Evolutionary conservation across 2,888 invertebrate genomes (phyloP).

Genomic region (Sicus ferrugineus): DNA sequence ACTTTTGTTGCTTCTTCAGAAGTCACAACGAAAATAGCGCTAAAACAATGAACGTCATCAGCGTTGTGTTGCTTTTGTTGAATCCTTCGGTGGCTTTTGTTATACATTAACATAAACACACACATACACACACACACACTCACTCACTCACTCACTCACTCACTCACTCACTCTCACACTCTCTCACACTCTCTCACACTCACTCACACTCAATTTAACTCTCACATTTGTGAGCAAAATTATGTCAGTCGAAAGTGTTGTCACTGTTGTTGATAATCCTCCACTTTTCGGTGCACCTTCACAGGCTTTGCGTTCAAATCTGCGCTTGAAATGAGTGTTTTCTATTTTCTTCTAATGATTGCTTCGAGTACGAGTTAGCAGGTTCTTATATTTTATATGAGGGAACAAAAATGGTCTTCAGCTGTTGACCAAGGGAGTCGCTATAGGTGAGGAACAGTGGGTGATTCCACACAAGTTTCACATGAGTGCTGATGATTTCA

Average conservation of each 20-base stretch:
- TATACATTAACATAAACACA: constrained; percentile 24
- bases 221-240: constrained; percentile 17
- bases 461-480: too few relatives aligned
- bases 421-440: too few relatives aligned
- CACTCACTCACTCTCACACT: constrained; percentile 22
- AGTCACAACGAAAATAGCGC: constrained; percentile 45
- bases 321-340: too few relatives aligned
- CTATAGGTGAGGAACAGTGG: too few relatives aligned
- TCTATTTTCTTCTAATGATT: too few relatives aligned
- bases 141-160: constrained; percentile 14
- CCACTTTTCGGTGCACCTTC: not conserved
- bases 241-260: constrained; percentile 28
- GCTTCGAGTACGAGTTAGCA: too few relatives aligned
- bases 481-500: too few relatives aligned
- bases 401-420: too few relatives aligned
- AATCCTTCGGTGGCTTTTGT: constrained; percentile 31
- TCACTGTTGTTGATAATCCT: constrained; percentile 26
- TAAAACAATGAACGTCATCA: constrained; percentile 43
- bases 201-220: not conserved
- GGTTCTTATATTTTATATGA: too few relatives aligned
- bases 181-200: too few relatives aligned
- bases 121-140: constrained; percentile 22
- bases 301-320: too few relatives aligned
- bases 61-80: constrained; percentile 36
- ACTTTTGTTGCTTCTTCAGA: constrained; percentile 19